Evolutionary conservation across 2,797 vertebrate species (phyloP).

Genomic region (Sarcophilus harrisii): DNA sequence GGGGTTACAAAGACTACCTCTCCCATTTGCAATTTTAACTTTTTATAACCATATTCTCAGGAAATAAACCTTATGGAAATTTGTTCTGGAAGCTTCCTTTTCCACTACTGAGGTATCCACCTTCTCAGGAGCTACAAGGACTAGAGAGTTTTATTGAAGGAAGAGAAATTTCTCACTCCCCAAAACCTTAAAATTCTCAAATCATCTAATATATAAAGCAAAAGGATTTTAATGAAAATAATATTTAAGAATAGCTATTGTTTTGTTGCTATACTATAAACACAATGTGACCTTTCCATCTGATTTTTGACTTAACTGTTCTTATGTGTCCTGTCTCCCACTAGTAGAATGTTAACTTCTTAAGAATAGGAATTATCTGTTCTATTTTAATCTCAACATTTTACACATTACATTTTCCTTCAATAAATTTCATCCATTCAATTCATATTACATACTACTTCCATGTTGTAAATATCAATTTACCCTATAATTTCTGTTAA

Average conservation of each 20-base stretch:
- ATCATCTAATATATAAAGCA: neutral
- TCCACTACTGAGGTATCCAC: neutral
- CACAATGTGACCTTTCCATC: neutral
- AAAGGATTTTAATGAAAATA: neutral
- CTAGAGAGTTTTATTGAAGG: neutral
- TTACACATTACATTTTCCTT: neutral
- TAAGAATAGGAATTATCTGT: neutral
- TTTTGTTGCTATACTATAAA: neutral
- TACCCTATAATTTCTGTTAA: neutral
- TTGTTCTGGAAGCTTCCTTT: neutral
- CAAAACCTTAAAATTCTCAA: neutral
- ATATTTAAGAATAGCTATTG: neutral
- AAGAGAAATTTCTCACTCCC: neutral
- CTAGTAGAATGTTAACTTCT: neutral
- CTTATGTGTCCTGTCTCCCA: neutral
- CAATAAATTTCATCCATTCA: too few relatives aligned
- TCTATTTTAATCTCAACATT: neutral
- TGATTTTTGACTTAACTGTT: neutral
- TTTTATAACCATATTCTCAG: neutral
- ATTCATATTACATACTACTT: neutral
- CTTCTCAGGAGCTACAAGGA: neutral
- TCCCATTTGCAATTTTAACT: neutral
- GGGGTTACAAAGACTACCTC: neutral
- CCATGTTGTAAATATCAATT: neutral
- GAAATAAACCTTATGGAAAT: neutral